Conservation (phyloP, 2,888 invertebrate genomes). For the Mesochorus sp. region DNA sequence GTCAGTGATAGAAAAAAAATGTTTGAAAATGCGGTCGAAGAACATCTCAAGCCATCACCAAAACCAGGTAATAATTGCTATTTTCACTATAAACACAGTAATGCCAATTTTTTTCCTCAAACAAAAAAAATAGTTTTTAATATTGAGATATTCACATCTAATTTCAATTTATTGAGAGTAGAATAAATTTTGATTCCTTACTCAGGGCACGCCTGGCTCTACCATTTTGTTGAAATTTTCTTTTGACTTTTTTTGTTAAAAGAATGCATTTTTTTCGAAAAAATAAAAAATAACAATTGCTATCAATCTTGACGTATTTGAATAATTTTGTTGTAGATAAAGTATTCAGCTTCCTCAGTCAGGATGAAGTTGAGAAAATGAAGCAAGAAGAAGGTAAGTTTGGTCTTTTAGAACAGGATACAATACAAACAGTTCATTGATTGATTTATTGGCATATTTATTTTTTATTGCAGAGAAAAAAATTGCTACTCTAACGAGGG, state of each 20-base stretch:
- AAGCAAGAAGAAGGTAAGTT: conserved; percentile 91
- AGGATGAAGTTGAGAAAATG: conserved; percentile 96
- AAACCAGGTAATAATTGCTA: conserved; percentile 87
- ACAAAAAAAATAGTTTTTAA: too few species aligned
- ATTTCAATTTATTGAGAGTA: too few species aligned
- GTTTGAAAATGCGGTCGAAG: conserved; percentile 98
- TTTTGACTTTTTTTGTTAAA: neutral
- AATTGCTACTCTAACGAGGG: conserved; percentile 89
- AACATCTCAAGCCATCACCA: conserved; percentile 92
- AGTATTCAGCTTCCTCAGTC: conserved; percentile 96
- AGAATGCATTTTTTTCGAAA: too few species aligned
- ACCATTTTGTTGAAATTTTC: neutral
- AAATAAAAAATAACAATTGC: neutral
- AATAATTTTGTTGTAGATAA: conserved; percentile 86
- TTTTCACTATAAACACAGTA: too few species aligned
- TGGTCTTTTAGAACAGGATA: too few species aligned
- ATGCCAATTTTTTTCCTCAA: too few species aligned
- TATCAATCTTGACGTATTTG: neutral
- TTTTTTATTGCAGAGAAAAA: conserved; percentile 86
- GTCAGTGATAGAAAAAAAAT: conserved; percentile 97
- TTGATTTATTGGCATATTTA: too few species aligned
- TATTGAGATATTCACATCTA: too few species aligned
- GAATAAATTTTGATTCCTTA: too few species aligned
- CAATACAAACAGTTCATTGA: too few species aligned
- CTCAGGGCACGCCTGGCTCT: neutral